phyloP scores from a whole-genome alignment of 1,140 invertebrate genomes.

The Oryzaephilus surinamensis region DNA sequence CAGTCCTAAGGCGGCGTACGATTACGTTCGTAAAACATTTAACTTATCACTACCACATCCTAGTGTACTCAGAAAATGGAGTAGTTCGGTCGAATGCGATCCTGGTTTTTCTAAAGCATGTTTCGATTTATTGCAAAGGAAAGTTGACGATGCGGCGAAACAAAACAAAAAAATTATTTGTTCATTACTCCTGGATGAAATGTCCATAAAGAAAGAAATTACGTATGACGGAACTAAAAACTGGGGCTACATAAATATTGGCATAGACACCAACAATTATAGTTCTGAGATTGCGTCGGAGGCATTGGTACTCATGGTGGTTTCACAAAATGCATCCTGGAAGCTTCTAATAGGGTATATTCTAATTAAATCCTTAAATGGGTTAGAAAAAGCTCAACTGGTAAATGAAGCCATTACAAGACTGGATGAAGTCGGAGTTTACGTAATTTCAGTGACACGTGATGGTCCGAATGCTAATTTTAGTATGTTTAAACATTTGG shows the following conservation, averaged over 20 bases:
- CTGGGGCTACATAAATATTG: slow-evolving; percentile 12
- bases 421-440: slow-evolving; percentile 2
- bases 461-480: slow-evolving; percentile 7
- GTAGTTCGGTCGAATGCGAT: slow-evolving; percentile 6
- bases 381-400: slow-evolving; percentile 1
- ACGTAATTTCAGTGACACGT: slow-evolving; percentile 7
- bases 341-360: slow-evolving; percentile 11
- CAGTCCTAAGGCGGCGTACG: too few species aligned
- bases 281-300: slow-evolving; percentile 5
- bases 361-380: slow-evolving; percentile 4
- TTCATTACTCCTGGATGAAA: slow-evolving; percentile 11
- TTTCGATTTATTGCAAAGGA: too few species aligned
- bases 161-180: slow-evolving; percentile 2
- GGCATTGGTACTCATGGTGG: slow-evolving; percentile 7
- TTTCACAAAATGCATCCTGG: slow-evolving; percentile 6
- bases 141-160: background rate
- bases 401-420: too few species aligned
- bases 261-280: background rate
- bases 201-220: slow-evolving; percentile 4
- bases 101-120: too few species aligned
- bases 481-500: background rate
- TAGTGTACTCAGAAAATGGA: slow-evolving; percentile 11
- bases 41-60: slow-evolving; percentile 10
- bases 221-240: slow-evolving; percentile 5
- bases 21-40: slow-evolving; percentile 7